A percentile compares a stretch with the other conserved stretches of the same genome.
Conservation (phyloP, 2,113 vertebrate genomes). For the Tragulus kanchil region DNA sequence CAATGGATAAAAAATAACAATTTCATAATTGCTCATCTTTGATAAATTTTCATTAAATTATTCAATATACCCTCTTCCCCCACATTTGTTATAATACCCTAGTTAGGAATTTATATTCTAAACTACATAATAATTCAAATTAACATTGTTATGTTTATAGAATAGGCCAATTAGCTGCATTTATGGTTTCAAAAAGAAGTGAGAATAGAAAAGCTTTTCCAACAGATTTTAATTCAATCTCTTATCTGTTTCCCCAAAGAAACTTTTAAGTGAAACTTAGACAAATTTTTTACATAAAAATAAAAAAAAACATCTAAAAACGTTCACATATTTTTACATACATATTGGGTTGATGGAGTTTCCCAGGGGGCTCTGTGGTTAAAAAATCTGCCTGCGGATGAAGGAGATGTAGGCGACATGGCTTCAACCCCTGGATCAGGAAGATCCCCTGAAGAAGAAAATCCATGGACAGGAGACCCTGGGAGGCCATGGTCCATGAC, state of each 20-base stretch:
- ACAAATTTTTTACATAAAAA: too few species aligned
- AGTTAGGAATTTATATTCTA: background rate
- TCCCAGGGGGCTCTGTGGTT: background rate
- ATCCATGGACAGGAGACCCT: background rate
- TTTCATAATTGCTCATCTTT: background rate
- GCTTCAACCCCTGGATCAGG: background rate
- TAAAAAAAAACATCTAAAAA: too few species aligned
- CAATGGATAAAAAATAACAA: background rate
- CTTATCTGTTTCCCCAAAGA: conserved; percentile 14
- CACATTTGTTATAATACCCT: background rate
- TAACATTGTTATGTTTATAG: background rate
- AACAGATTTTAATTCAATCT: background rate
- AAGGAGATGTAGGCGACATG: background rate
- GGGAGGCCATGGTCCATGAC: background rate
- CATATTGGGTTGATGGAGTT: background rate
- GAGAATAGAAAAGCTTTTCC: background rate
- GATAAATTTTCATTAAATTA: conserved; percentile 19
- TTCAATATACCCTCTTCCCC: background rate
- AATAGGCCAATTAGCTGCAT: background rate
- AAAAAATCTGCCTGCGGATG: background rate
- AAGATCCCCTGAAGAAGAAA: background rate
- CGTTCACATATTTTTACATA: background rate
- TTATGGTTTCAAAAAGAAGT: background rate
- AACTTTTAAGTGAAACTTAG: background rate
- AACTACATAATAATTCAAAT: background rate